phyloP scores from a whole-genome alignment of 1,140 invertebrate genomes.

The Goniozus legneri region DNA sequence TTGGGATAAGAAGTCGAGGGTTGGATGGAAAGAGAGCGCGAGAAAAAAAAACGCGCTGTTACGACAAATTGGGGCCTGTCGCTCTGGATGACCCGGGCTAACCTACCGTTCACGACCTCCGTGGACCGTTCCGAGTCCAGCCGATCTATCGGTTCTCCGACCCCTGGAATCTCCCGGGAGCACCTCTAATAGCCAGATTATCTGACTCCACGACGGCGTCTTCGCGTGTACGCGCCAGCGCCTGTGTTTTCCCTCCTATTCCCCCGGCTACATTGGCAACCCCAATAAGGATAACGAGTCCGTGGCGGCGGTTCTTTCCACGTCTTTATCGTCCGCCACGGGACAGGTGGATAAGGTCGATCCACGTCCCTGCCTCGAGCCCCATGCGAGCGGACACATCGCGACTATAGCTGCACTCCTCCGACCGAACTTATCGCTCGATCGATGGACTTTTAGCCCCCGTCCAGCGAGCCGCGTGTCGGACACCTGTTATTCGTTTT shows the following conservation, averaged over 20 bases:
- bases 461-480: too few relatives aligned
- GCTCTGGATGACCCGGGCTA: conserved; percentile 28
- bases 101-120: conserved; percentile 31
- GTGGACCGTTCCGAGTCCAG: conserved; percentile 32
- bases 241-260: conserved; percentile 33
- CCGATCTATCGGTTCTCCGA: conserved; percentile 42
- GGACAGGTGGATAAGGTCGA: conserved; percentile 11
- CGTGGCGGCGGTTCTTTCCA: conserved; percentile 4
- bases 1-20: conserved; percentile 42
- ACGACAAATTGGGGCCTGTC: conserved; percentile 52
- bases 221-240: too few relatives aligned
- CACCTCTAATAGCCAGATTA: conserved; percentile 55
- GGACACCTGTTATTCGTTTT: too few relatives aligned
- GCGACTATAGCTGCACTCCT: too few relatives aligned
- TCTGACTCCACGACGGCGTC: too few relatives aligned
- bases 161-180: conserved; percentile 39
- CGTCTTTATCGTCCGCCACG: conserved; percentile 16
- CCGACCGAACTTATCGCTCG: too few relatives aligned
- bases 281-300: conserved; percentile 43
- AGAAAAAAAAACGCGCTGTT: conserved; percentile 43
- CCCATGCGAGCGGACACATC: too few relatives aligned
- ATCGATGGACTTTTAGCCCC: conserved; percentile 10
- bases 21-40: too few relatives aligned
- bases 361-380: too few relatives aligned
- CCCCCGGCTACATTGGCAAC: conserved; percentile 1